Conservation (phyloP, 2,113 vertebrate species). For the Rousettus leschenaultii region DNA sequence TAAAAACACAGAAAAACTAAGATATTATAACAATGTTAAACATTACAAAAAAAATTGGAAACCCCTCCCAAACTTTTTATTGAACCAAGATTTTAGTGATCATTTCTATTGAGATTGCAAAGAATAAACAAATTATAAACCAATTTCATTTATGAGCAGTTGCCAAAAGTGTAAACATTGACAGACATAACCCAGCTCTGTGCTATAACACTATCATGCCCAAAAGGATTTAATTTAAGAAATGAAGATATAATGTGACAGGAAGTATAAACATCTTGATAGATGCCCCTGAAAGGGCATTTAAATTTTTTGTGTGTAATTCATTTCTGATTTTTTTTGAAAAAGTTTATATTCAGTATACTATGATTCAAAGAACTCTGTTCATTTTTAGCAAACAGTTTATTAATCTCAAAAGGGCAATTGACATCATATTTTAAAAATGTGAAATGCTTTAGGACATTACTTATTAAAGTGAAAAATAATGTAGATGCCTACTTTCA, state of each 20-base stretch:
- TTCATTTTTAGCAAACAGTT: background rate
- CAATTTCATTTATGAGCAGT: background rate
- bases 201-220: background rate
- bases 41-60: background rate
- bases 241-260: background rate
- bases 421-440: background rate
- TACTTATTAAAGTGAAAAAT: slow-evolving; percentile 6
- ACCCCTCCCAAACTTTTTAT: background rate
- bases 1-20: background rate
- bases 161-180: background rate
- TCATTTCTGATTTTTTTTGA: background rate
- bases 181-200: background rate
- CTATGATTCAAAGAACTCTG: background rate
- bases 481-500: background rate
- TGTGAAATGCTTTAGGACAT: background rate
- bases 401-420: slow-evolving; percentile 4
- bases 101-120: background rate
- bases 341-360: background rate
- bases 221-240: background rate
- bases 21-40: background rate
- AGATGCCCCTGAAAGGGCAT: background rate
- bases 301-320: background rate
- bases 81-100: background rate
- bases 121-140: background rate
- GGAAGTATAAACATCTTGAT: background rate